Evolutionary conservation across 1,140 invertebrate genomes (phyloP).

Genomic region (Bombus sibiricus): DNA sequence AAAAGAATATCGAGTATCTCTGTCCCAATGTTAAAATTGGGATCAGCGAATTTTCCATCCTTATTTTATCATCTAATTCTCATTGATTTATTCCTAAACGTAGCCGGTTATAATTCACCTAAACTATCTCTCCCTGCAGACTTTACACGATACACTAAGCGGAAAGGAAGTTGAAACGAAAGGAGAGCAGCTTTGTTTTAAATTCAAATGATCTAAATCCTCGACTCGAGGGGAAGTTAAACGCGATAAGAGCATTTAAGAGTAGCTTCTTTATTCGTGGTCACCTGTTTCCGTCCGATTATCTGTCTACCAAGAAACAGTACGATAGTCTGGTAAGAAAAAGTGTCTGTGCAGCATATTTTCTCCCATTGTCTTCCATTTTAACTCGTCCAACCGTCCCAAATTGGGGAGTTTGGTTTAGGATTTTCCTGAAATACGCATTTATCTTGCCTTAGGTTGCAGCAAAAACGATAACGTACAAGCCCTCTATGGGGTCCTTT

Average conservation of each 20-base stretch:
- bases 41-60: background rate
- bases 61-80: background rate
- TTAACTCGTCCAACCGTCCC: background rate
- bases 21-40: too few relatives aligned
- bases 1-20: too few relatives aligned
- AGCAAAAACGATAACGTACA: background rate
- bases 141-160: background rate
- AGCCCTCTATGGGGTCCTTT: conserved; percentile 9
- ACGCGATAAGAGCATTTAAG: background rate
- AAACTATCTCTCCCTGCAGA: background rate
- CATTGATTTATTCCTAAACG: too few relatives aligned
- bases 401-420: background rate
- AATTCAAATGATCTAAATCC: conserved; percentile 8
- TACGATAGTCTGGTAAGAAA: background rate
- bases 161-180: background rate
- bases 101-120: background rate
- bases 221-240: background rate
- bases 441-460: conserved; percentile 28
- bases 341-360: background rate
- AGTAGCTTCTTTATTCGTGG: background rate
- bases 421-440: conserved; percentile 19
- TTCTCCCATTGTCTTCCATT: background rate
- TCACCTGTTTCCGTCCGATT: conserved; percentile 26
- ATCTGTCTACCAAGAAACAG: background rate
- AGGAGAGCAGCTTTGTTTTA: background rate